These are phyloP conservation scores for Perdix hodgsoniae DNA, from an alignment of 2,797 vertebrate genomes.

Conservation along the genomic window DNA sequence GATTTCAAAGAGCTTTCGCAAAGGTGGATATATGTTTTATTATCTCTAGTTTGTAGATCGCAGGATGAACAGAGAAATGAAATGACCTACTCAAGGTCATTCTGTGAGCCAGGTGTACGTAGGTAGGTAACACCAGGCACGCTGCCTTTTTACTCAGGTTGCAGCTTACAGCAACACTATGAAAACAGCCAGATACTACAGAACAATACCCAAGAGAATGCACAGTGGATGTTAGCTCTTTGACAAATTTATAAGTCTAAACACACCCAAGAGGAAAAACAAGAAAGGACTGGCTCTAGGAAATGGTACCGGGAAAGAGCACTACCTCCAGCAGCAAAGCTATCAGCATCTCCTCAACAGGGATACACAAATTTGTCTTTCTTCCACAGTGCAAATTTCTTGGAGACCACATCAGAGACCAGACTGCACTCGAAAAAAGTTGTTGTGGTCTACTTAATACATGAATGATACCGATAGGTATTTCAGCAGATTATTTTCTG, in stretches of 20 bases:
- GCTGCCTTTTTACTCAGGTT: background rate
- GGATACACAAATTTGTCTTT: background rate
- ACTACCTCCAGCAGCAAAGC: background rate
- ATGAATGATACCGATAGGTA: background rate
- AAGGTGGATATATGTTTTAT: conserved; percentile 50
- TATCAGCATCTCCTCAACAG: background rate
- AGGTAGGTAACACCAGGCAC: background rate
- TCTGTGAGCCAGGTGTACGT: background rate
- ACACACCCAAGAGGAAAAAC: background rate
- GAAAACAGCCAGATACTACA: background rate
- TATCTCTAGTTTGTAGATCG: conserved; percentile 29
- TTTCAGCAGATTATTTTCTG: background rate
- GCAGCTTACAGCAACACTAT: background rate
- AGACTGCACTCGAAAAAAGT: background rate
- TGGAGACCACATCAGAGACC: background rate
- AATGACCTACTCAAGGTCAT: conserved; percentile 29
- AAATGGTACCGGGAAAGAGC: background rate
- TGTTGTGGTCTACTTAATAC: background rate
- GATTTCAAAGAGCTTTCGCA: conserved; percentile 57
- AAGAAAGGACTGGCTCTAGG: background rate
- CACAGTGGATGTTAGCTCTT: background rate
- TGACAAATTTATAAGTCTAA: background rate
- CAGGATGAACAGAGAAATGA: conserved; percentile 7
- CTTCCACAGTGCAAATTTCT: background rate
- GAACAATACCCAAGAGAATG: background rate